Conservation (phyloP, 92 coral and sea anemone species). For the Diadumene lineata region DNA sequence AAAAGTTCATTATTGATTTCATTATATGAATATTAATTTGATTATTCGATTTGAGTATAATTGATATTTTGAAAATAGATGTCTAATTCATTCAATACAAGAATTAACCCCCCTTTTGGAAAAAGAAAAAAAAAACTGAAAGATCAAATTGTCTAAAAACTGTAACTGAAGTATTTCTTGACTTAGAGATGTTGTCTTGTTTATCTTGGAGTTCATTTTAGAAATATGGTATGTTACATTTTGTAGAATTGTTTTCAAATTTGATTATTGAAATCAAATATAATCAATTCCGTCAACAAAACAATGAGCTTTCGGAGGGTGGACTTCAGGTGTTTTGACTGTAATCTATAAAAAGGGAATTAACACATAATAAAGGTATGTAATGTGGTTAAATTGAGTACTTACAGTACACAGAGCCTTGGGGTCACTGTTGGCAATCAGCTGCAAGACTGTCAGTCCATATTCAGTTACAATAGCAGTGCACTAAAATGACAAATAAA, state of each 20-base stretch:
- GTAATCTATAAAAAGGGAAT: not conserved
- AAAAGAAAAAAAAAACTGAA: too few relatives aligned
- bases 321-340: not conserved
- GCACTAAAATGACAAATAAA: constrained; percentile 44
- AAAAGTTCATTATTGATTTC: not conserved
- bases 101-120: too few relatives aligned
- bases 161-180: too few relatives aligned
- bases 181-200: too few relatives aligned
- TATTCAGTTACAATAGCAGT: constrained; percentile 42
- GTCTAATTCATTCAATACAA: not conserved
- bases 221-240: too few relatives aligned
- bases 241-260: not conserved
- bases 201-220: too few relatives aligned
- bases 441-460: constrained; percentile 40
- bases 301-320: not conserved
- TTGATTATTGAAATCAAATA: too few relatives aligned
- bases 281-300: not conserved
- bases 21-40: too few relatives aligned
- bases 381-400: not conserved
- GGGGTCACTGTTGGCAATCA: constrained; percentile 37
- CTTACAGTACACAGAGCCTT: constrained; percentile 44
- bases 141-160: too few relatives aligned
- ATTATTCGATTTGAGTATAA: not conserved
- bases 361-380: not conserved
- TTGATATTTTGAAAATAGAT: not conserved